phyloP scores from a whole-genome alignment of 2,113 vertebrate species.

The Periophthalmodon schlosseri region DNA sequence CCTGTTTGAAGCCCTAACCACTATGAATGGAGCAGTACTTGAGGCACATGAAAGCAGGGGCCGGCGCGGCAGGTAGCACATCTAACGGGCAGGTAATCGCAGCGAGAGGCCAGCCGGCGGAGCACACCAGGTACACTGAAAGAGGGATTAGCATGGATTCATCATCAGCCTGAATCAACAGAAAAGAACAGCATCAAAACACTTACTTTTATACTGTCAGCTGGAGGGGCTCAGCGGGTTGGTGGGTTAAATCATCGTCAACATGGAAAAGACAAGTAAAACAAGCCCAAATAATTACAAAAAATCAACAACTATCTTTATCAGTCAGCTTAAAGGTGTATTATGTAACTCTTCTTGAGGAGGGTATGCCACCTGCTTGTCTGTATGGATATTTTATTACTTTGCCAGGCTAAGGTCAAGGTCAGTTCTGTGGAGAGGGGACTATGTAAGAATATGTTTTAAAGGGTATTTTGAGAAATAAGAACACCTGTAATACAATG shows the following conservation, averaged over 20 bases:
- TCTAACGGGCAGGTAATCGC: conserved; percentile 61
- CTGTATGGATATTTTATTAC: too few relatives aligned
- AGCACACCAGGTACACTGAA: conserved; percentile 45
- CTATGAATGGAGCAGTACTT: conserved; percentile 47
- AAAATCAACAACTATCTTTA: too few relatives aligned
- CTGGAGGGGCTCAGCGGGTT: conserved; percentile 22
- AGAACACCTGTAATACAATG: too few relatives aligned
- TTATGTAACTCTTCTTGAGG: too few relatives aligned
- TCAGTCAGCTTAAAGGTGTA: too few relatives aligned
- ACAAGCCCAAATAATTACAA: background rate
- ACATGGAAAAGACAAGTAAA: background rate
- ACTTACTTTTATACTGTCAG: conserved; percentile 1
- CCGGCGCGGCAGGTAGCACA: conserved; percentile 36
- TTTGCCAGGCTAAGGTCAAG: too few relatives aligned
- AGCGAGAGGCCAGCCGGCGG: conserved; percentile 30
- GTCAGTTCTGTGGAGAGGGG: too few relatives aligned
- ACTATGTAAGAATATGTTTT: too few relatives aligned
- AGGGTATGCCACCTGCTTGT: too few relatives aligned
- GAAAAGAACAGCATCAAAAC: conserved; percentile 22
- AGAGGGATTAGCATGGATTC: conserved; percentile 61
- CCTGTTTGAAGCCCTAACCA: conserved; percentile 51
- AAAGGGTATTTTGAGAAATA: too few relatives aligned
- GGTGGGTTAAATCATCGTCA: conserved; percentile 4
- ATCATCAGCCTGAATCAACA: conserved; percentile 31
- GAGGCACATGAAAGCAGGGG: conserved; percentile 59